A percentile compares a stretch with the other conserved stretches of the same genome.
Evolutionary conservation across 2,113 vertebrate genomes (phyloP).

Genomic region (Elephas maximus): DNA sequence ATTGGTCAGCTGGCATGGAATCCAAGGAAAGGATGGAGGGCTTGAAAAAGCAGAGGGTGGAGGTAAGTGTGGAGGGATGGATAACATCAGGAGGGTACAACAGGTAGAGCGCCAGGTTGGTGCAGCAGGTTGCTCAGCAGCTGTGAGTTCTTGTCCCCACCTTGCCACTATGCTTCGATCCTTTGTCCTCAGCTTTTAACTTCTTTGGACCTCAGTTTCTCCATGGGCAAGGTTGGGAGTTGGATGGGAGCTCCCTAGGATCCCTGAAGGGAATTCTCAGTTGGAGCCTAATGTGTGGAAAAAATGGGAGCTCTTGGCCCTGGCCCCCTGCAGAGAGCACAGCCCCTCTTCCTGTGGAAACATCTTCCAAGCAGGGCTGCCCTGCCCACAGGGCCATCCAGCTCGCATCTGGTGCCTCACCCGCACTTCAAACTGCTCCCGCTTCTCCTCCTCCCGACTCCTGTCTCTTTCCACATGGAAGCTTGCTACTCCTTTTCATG

Average conservation of each 20-base stretch:
- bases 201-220: neutral
- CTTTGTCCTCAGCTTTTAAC: rapidly evolving
- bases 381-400: neutral
- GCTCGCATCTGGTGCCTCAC: conserved; percentile 45
- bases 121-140: neutral
- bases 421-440: neutral
- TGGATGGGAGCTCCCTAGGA: neutral
- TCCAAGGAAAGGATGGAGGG: neutral
- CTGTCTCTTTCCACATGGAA: conserved; percentile 59
- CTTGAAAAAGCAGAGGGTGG: neutral
- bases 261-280: neutral
- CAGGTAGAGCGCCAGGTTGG: neutral
- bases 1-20: neutral
- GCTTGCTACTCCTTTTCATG: conserved; percentile 70
- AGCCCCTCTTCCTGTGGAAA: conserved; percentile 51
- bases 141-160: neutral
- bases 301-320: neutral
- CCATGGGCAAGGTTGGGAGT: neutral
- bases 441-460: neutral
- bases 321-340: neutral
- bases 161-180: neutral
- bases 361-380: neutral
- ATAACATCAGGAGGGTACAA: neutral
- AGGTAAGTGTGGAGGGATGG: neutral
- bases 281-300: neutral